Evolutionary conservation across 2,888 invertebrate species (phyloP), one percentile per base, ranked within the genome.

Genomic region (Aricia artaxerxes): DNA sequence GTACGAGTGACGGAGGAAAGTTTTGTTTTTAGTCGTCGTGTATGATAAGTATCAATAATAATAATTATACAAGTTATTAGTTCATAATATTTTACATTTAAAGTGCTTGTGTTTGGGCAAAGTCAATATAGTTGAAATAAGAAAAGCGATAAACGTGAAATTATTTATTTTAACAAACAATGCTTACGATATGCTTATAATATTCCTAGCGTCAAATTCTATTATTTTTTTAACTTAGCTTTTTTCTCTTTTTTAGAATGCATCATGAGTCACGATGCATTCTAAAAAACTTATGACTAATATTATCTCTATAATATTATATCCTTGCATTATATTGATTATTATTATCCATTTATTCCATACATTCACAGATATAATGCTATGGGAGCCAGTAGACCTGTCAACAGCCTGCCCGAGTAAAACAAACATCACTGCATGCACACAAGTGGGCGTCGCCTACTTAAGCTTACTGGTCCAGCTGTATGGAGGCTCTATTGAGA

Each of bases 381-480:
- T 24, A 4, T 73, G 73, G 73, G 73, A 73, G 44, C 73, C 73
- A 44, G 2, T 73, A 44, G 40, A 73, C 40, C 73, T 73, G 44
- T 44, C n/a, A 11, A n/a, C 73, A 13, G n/a, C 73, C n/a, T 73
- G 73, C 24, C 16, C 73, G 44, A n/a, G n/a, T 44, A 2, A 40
- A 4, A 44, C 73, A 24, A 6, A 73, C 4, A 9, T 73, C n/a
- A 73, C 73, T 44, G 73, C 73, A 44, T 73, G 73, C 73, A 24
- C 40, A 40, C 44, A 16, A 16, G 40, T 24, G 0, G 73, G 73
- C 7, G 40, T 40, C 4, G 44, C 40, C 9, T 73, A 73, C 24
- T 35, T 73, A n/a, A 73, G 73, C 9, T 44, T 73, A 9, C 44
- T 73, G 6, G 73, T 73, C 0, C 73, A 73, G 16, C 24, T 73